These are phyloP conservation scores for Centrocercus urophasianus DNA, from an alignment of 2,113 vertebrate genomes.

Conservation along the genomic window DNA sequence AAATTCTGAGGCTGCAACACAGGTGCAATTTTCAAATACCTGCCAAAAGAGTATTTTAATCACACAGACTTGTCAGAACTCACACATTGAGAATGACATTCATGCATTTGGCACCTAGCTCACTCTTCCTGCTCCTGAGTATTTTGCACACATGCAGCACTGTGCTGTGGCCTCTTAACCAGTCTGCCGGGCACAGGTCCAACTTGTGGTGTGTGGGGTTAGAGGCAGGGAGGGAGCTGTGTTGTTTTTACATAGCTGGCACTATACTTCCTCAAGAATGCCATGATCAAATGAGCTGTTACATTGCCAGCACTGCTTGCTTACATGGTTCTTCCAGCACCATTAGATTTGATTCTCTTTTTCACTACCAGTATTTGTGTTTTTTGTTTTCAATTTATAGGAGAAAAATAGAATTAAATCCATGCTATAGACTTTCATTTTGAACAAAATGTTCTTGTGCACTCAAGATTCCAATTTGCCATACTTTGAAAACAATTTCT, in stretches of 20 bases:
- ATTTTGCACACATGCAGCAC: not conserved
- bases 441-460: not conserved
- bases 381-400: not conserved
- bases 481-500: not conserved
- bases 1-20: conserved; percentile 63
- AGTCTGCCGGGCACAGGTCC: not conserved
- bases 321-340: not conserved
- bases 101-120: accelerated
- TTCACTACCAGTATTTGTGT: not conserved
- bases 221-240: not conserved
- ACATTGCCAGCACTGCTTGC: not conserved
- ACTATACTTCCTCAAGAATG: not conserved
- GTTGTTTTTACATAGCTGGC: not conserved
- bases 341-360: not conserved
- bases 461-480: not conserved
- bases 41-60: conserved; percentile 54
- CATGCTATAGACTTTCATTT: not conserved
- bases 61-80: not conserved
- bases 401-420: not conserved
- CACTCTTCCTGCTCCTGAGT: not conserved
- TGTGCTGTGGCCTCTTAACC: not conserved
- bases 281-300: not conserved
- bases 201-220: accelerated
- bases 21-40: conserved; percentile 82
- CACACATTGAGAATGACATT: not conserved